Evolutionary conservation across 2,113 vertebrate species (phyloP).

Genomic region (Lagenorhynchus albirostris): DNA sequence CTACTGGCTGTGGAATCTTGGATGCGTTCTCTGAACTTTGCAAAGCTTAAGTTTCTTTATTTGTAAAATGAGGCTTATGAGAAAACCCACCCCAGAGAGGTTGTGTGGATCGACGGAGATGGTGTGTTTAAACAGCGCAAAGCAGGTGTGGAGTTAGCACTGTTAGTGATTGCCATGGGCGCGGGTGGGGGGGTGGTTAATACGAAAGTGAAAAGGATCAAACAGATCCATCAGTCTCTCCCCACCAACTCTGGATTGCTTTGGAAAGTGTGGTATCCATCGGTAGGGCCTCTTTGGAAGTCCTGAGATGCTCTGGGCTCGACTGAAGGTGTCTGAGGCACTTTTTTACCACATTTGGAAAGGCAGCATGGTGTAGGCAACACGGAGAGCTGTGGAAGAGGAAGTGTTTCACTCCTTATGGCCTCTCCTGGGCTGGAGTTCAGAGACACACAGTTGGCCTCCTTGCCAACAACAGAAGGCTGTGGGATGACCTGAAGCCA

Average conservation of each 20-base stretch:
- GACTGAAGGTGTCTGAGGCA: neutral
- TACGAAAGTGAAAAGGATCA: neutral
- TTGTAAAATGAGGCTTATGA: neutral
- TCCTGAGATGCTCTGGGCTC: neutral
- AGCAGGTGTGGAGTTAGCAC: neutral
- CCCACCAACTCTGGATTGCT: neutral
- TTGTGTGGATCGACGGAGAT: neutral
- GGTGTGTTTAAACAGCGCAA: neutral
- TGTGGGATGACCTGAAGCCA: neutral
- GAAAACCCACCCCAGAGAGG: neutral
- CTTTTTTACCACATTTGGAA: neutral
- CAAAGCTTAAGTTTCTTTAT: neutral
- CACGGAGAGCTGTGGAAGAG: fast-evolving
- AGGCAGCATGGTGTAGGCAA: neutral
- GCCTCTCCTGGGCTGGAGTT: too few species aligned
- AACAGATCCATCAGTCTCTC: neutral
- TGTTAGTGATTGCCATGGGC: too few species aligned
- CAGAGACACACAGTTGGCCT: neutral
- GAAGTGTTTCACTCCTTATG: fast-evolving
- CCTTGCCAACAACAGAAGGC: neutral
- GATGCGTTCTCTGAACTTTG: neutral
- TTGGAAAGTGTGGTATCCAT: neutral
- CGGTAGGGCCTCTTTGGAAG: neutral
- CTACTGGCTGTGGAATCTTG: neutral
- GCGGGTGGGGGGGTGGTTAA: fast-evolving